Evolutionary conservation across 2,888 invertebrate genomes (phyloP).

Genomic region (Torymus auratus): DNA sequence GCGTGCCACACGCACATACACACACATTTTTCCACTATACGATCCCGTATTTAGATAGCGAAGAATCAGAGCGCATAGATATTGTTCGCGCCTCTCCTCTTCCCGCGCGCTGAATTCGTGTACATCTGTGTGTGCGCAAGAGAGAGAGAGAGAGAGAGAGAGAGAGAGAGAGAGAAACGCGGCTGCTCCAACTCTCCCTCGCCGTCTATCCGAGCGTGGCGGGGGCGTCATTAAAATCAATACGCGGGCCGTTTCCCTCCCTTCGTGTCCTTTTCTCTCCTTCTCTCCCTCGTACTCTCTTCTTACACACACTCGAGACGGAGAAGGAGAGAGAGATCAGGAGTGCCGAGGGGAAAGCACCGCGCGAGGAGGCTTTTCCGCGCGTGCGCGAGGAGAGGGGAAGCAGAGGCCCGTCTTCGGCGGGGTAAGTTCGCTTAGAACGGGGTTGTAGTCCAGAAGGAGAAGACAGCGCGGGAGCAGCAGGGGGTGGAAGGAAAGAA

Average conservation of each 20-base stretch:
- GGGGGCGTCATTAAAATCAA: constrained; percentile 77
- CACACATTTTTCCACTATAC: not conserved
- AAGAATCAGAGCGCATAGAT: constrained; percentile 67
- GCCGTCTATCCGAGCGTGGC: constrained; percentile 56
- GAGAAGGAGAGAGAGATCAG: not conserved
- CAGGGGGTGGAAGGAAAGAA: not conserved
- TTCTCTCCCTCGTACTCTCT: constrained; percentile 61
- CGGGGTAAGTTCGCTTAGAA: too few species aligned
- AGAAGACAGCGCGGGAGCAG: too few species aligned
- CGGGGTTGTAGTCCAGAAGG: too few species aligned
- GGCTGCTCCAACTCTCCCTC: not conserved
- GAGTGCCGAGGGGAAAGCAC: constrained; percentile 18
- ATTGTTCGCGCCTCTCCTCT: constrained; percentile 71
- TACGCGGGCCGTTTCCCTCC: constrained; percentile 71
- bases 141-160: constrained; percentile 17
- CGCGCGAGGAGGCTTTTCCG: too few species aligned
- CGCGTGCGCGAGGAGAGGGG: too few species aligned
- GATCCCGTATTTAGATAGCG: constrained; percentile 39
- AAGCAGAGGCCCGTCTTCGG: too few species aligned
- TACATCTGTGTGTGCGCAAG: constrained; percentile 14
- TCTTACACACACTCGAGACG: not conserved
- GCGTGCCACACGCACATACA: too few species aligned
- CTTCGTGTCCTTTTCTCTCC: constrained; percentile 64
- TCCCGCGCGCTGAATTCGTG: constrained; percentile 63
- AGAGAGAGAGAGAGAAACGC: not conserved